A percentile compares a stretch with the other conserved stretches of the same genome.
Conservation (phyloP, 2,888 invertebrate species). For the Dromius quadrimaculatus region DNA sequence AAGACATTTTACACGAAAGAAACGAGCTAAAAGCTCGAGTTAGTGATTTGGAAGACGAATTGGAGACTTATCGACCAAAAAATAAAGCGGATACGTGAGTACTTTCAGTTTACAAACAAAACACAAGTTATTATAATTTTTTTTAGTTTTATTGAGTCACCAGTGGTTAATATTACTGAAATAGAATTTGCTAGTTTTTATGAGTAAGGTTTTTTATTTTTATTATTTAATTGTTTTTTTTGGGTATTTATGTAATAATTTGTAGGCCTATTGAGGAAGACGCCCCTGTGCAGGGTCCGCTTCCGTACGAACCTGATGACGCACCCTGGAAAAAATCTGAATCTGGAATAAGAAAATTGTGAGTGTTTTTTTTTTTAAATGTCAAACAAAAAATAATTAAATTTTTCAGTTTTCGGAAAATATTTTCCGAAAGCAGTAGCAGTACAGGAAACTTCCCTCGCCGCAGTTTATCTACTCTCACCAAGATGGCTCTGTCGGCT, state of each 20-base stretch:
- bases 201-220: conserved; percentile 1
- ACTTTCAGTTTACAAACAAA: conserved; percentile 42
- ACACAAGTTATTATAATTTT: conserved; percentile 49
- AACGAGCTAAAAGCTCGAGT: conserved; percentile 94
- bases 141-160: conserved; percentile 47
- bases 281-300: conserved; percentile 94
- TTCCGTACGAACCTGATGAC: conserved; percentile 97
- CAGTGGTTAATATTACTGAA: conserved; percentile 6
- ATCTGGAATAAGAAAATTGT: conserved; percentile 93
- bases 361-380: conserved; percentile 66
- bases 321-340: conserved; percentile 93
- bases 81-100: conserved; percentile 68
- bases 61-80: conserved; percentile 79
- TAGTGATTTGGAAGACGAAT: conserved; percentile 92
- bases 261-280: conserved; percentile 76
- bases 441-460: conserved; percentile 82
- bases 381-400: conserved; percentile 3
- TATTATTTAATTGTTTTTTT: conserved; percentile 4
- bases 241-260: conserved; percentile 10
- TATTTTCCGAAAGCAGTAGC: conserved; percentile 83
- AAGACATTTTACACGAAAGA: conserved; percentile 89
- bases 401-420: conserved; percentile 83
- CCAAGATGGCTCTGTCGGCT: conserved; percentile 77
- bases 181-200: neutral
- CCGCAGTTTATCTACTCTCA: conserved; percentile 82